Base-by-base conservation (phyloP, 1,140 invertebrate genomes). In the Euwallacea fornicatus region DNA sequence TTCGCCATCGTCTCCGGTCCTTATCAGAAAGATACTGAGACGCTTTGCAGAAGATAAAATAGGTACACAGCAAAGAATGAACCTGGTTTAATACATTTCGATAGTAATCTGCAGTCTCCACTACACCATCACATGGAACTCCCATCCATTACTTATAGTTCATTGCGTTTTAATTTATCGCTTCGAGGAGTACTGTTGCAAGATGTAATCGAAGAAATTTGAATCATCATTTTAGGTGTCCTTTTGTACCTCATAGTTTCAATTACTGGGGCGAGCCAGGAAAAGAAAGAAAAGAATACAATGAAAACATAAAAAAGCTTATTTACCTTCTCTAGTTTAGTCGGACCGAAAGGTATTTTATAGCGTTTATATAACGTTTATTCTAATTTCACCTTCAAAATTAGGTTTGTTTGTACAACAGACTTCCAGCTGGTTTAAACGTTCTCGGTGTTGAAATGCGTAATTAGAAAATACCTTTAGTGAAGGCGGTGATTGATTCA, bases 151-250 rank as follows among this genome's bases (percentile, higher is more conserved):
- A 70, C 68, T 70, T 70, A 70, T 64, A 64, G 68, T 33, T 64
- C 46, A 70, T 70, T 70, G 68, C 68, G 50, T 70, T 70, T 70
- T 70, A 70, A 70, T 70, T 70, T 70, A 70, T 42, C 68, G 68
- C 60, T 70, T 42, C 68, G 60, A 16, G 64, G 68, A 58, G 54
- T 63, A 63, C 59, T 63, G 60, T 55, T 70, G 61, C 61, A 64
- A 70, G 61, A 70, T 70, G 60, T 58, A 13, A 53, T 63, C 68
- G 55, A 46, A 46, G 60, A 63, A 70, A 70, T 70, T 70, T 70
- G 42, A 70, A 70, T 70, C 60, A 70, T 70, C 60, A 64, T 70
- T 70, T 33, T 33, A 33, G 21, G 21, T 33, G 21, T 33, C 21
- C 21, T 33, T 33, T 33, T 33, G 21, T 33, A 33, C 21, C 21